Evolutionary conservation across 2,797 vertebrate genomes (phyloP).

Genomic region (Trematomus bernacchii): DNA sequence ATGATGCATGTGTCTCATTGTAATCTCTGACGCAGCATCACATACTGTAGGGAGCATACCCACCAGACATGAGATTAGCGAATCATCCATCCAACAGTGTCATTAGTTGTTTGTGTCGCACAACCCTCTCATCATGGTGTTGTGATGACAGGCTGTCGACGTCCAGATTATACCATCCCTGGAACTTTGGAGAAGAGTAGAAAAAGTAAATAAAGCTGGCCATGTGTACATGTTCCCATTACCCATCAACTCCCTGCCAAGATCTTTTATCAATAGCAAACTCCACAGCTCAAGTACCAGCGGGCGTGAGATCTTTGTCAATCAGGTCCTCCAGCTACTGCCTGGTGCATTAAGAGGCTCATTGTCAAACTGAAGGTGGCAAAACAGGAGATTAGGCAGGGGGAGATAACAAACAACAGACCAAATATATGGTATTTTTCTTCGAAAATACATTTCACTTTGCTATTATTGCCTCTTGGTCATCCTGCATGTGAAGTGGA

Average conservation of each 20-base stretch:
- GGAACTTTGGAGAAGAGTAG: neutral
- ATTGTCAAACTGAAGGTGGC: constrained; percentile 20
- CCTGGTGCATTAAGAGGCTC: neutral
- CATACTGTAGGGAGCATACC: neutral
- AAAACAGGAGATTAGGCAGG: neutral
- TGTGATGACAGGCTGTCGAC: constrained; percentile 51
- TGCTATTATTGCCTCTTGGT: too few species aligned
- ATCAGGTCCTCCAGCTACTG: constrained; percentile 15
- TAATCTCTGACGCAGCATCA: constrained; percentile 18
- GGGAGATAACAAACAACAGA: neutral
- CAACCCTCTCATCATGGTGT: neutral
- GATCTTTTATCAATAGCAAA: constrained; percentile 31
- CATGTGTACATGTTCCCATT: constrained; percentile 17
- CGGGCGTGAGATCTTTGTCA: constrained; percentile 21
- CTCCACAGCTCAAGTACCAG: constrained; percentile 9
- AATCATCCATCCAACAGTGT: constrained; percentile 14
- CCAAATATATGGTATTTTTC: neutral
- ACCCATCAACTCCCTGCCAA: constrained; percentile 22
- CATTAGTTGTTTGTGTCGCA: constrained; percentile 32
- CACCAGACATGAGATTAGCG: constrained; percentile 36
- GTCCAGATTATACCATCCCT: constrained; percentile 19
- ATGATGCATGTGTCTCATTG: neutral
- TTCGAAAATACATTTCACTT: neutral
- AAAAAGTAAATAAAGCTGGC: constrained; percentile 16
- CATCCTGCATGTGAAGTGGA: too few species aligned